Evolutionary conservation across 2,888 invertebrate genomes (phyloP).

Genomic region (Lithophane ornitopus): DNA sequence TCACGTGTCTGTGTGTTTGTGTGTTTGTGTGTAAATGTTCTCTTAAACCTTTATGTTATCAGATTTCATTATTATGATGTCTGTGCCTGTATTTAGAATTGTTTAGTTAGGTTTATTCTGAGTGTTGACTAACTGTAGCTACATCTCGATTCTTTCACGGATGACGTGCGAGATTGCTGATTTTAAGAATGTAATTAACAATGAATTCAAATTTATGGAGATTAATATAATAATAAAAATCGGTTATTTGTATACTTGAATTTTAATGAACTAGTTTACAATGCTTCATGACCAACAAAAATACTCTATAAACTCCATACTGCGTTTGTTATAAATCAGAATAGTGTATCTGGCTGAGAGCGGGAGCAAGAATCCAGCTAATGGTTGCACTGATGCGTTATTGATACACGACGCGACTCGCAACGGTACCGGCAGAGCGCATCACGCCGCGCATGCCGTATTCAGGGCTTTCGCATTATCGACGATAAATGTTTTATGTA

Average conservation of each 20-base stretch:
- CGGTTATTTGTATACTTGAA: background rate
- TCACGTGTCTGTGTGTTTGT: conserved; percentile 27
- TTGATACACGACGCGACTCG: conserved; percentile 70
- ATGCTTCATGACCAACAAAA: background rate
- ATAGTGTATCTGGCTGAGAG: conserved; percentile 60
- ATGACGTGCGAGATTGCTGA: background rate
- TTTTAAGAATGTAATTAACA: background rate
- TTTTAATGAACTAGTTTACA: background rate
- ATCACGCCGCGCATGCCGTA: conserved; percentile 60
- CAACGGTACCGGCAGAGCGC: conserved; percentile 69
- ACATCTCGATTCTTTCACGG: background rate
- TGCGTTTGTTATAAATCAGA: conserved; percentile 63
- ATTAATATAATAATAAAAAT: too few relatives aligned
- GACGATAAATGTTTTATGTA: conserved; percentile 20
- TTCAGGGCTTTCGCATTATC: conserved; percentile 50
- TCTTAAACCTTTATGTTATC: conserved; percentile 3
- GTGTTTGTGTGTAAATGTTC: conserved; percentile 17
- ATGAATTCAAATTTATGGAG: background rate
- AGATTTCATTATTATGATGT: background rate
- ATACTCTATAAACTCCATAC: conserved; percentile 28
- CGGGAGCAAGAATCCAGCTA: conserved; percentile 66
- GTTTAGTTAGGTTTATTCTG: background rate
- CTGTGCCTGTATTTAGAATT: background rate
- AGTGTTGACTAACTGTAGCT: too few relatives aligned
- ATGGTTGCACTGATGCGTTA: conserved; percentile 73